These are phyloP conservation scores for Drosophila parthenogenetica DNA, from an alignment of 2,888 invertebrate genomes.

Conservation along the genomic window DNA sequence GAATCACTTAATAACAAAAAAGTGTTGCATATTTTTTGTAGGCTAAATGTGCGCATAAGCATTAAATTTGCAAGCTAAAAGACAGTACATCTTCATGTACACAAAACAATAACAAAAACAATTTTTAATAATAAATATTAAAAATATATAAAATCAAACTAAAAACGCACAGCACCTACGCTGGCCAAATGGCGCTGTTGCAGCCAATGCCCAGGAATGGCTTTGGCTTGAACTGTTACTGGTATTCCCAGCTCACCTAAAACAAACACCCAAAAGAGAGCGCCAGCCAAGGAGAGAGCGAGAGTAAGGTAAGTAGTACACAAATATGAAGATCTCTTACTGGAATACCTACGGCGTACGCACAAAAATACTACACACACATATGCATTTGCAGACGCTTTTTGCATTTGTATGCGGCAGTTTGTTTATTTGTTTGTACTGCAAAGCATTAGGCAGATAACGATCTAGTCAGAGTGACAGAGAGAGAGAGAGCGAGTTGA, in stretches of 20 bases:
- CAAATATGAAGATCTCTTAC: not conserved
- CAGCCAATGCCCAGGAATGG: slow-evolving; percentile 67
- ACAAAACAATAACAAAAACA: slow-evolving; percentile 22
- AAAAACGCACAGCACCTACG: slow-evolving; percentile 24
- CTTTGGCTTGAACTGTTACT: slow-evolving; percentile 58
- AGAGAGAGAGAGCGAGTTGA: no score
- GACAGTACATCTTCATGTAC: slow-evolving; percentile 11
- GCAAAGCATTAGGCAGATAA: no score
- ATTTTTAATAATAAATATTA: slow-evolving; percentile 5
- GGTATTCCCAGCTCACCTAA: slow-evolving; percentile 63
- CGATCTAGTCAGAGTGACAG: no score
- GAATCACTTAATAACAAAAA: slow-evolving; percentile 21
- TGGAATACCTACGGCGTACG: no score
- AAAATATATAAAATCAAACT: not conserved
- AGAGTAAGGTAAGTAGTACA: slow-evolving; percentile 35
- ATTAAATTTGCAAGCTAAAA: slow-evolving; percentile 23
- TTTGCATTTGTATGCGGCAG: no score
- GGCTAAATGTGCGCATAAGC: slow-evolving; percentile 28
- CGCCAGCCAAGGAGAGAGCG: slow-evolving; percentile 17
- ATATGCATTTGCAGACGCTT: no score
- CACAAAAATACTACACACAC: no score
- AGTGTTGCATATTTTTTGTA: slow-evolving; percentile 52
- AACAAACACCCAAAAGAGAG: slow-evolving; percentile 19
- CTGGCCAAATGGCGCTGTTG: slow-evolving; percentile 61
- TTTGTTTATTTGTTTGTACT: no score